Base-by-base conservation (phyloP, 92 coral and sea anemone genomes). In the Actinostola sp. region DNA sequence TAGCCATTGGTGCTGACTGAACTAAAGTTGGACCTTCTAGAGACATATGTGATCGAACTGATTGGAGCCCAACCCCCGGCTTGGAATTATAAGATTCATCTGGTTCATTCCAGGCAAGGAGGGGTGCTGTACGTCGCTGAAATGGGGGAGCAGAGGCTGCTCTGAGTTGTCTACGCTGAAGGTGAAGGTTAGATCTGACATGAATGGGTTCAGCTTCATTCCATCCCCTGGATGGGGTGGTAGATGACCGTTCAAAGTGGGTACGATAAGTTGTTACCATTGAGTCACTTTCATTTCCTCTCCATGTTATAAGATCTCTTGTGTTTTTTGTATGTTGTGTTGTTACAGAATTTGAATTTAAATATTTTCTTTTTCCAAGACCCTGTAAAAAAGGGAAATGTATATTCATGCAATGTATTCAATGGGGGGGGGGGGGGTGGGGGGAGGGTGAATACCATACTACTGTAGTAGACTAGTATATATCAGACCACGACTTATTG, bases 61-160 rank as follows among this genome's bases (percentile, higher is more conserved):
- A 83, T 29, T 91, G 77, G 38, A 56, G 51, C 26, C 99, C 99
- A 51, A 95, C 84, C 2, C 97, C 88, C 0, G 99, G 97, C 58
- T 92, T 95, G 27, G 92, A 75, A 28, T 81, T 65, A 30, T 82
- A 84, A 33, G 70, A 49, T 43, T 79, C 89, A 50, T 92, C 93
- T 46, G 94, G 89, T 20, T 92, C 90, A 81, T 95, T 95, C 99
- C 99, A 95, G 3, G 99, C 96, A 73, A 95, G 77, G 21, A 95
- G 73, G 32, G 97, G 93, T 61, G 96, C 74, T 14, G 94, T 77
- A n/a, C 88, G 84, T 8, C 79, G 95, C 31, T 81, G 77, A 15
- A 88, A 80, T 23, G 92, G 90, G 9, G 99, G 94, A 45, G 97
- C 82, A 17, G 89, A 83, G 2, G 83, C 92, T 70, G 96, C 79